A percentile compares a stretch with the other conserved stretches of the same genome.
These are phyloP conservation scores for Agraylea sexmaculata DNA, from an alignment of 1,140 invertebrate genomes.

Conservation along the genomic window DNA sequence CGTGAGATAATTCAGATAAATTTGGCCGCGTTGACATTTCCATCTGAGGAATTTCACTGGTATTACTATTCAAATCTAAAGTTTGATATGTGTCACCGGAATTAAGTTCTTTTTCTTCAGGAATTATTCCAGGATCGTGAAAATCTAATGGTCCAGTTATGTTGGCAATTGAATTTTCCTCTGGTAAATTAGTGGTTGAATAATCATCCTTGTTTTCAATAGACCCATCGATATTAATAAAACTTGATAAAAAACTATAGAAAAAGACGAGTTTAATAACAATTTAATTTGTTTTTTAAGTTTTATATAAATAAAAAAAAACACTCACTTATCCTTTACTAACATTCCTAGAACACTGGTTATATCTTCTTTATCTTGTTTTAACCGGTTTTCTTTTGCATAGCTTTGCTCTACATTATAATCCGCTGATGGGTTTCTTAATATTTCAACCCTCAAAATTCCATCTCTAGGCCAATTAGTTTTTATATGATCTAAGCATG, in stretches of 20 bases:
- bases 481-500: slow-evolving; percentile 83
- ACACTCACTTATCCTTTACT: slow-evolving; percentile 50
- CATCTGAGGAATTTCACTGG: no score
- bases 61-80: no score
- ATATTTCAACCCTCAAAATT: slow-evolving; percentile 91
- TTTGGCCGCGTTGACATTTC: no score
- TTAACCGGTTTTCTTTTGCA: slow-evolving; percentile 61
- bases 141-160: no score
- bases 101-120: no score
- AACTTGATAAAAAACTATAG: slow-evolving; percentile 34
- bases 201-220: no score
- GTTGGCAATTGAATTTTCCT: no score
- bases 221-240: slow-evolving; percentile 59
- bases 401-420: slow-evolving; percentile 73
- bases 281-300: slow-evolving; percentile 3
- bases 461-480: slow-evolving; percentile 91
- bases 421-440: slow-evolving; percentile 58
- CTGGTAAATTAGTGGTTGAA: no score
- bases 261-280: slow-evolving; percentile 1
- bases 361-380: slow-evolving; percentile 56
- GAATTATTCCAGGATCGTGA: no score
- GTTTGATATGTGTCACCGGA: no score
- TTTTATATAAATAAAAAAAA: slow-evolving; percentile 6
- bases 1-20: no score
- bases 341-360: slow-evolving; percentile 52